phyloP scores from a whole-genome alignment of 2,888 invertebrate species.

The Pollenia labialis region DNA sequence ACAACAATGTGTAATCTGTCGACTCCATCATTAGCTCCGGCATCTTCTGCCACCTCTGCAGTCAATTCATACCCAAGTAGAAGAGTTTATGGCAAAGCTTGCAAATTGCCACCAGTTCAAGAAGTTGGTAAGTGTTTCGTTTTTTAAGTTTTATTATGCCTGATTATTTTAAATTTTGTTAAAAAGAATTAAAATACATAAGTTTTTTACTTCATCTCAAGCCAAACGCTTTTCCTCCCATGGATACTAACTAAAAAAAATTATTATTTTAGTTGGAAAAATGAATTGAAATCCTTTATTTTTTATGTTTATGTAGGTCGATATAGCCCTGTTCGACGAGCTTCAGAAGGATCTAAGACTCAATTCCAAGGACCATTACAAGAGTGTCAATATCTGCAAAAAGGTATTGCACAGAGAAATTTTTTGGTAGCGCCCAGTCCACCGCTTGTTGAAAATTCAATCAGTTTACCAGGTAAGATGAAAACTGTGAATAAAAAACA shows the following conservation, averaged over 20 bases:
- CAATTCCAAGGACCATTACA: conserved; percentile 89
- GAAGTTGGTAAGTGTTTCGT: conserved; percentile 88
- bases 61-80: conserved; percentile 78
- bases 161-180: conserved; percentile 54
- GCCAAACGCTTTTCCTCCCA: neutral
- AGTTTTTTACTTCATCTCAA: conserved; percentile 4
- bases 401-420: conserved; percentile 84
- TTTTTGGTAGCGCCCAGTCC: conserved; percentile 84
- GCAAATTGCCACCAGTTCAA: conserved; percentile 88
- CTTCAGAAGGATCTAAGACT: conserved; percentile 88
- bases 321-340: conserved; percentile 95
- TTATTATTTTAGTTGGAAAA: neutral
- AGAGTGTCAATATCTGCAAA: conserved; percentile 91
- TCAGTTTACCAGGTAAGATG: conserved; percentile 84
- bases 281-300: neutral
- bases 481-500: neutral
- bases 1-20: conserved; percentile 57
- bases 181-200: neutral
- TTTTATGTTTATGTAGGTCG: conserved; percentile 83
- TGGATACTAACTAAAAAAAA: neutral
- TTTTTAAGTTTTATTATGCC: conserved; percentile 42
- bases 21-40: conserved; percentile 51
- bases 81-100: conserved; percentile 81
- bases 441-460: conserved; percentile 84
- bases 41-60: conserved; percentile 76